Evolutionary conservation across 2,797 vertebrate species (phyloP).

Genomic region (Chelidonichthys spinosus): DNA sequence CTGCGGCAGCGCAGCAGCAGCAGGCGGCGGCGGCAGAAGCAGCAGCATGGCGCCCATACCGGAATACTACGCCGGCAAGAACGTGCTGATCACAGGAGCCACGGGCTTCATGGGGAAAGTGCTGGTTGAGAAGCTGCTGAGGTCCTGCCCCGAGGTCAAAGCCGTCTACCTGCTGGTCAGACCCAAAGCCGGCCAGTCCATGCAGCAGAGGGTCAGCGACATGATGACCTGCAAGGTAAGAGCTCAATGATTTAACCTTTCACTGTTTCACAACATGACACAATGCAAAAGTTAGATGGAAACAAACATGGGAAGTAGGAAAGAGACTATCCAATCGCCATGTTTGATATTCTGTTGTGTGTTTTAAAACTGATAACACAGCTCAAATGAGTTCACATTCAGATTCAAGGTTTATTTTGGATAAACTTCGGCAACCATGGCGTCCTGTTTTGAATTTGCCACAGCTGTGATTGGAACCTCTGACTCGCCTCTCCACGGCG

Average conservation of each 20-base stretch:
- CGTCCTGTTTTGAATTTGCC: neutral
- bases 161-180: conserved; percentile 92
- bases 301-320: neutral
- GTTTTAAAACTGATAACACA: neutral
- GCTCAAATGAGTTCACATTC: neutral
- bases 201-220: conserved; percentile 89
- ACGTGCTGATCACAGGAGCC: conserved; percentile 91
- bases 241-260: neutral
- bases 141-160: conserved; percentile 90
- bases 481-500: neutral
- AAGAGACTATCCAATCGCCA: neutral
- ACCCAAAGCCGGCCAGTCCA: conserved; percentile 92
- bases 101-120: conserved; percentile 98
- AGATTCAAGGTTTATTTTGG: neutral
- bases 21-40: neutral
- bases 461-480: neutral
- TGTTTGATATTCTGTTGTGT: neutral
- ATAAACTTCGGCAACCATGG: neutral
- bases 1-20: conserved; percentile 59
- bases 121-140: conserved; percentile 93
- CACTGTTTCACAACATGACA: neutral
- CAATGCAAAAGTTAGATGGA: neutral
- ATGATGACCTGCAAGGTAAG: conserved; percentile 94
- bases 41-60: conserved; percentile 87
- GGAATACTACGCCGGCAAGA: conserved; percentile 91